These are phyloP conservation scores for Octomys mimax DNA, from an alignment of 2,797 vertebrate genomes.

Conservation along the genomic window DNA sequence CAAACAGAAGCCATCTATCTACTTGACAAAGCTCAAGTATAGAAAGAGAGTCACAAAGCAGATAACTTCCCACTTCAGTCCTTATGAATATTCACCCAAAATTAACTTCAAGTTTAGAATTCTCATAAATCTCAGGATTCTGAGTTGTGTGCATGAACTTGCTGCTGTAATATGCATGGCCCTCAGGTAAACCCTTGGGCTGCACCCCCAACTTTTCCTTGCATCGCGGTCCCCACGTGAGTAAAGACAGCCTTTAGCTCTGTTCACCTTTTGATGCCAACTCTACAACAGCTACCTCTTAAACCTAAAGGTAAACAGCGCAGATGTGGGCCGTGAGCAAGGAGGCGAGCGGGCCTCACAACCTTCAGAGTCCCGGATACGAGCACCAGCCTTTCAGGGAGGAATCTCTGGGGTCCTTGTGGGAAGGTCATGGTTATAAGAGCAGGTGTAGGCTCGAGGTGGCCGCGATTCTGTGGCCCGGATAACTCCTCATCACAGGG, in stretches of 20 bases:
- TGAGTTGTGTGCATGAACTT: background rate
- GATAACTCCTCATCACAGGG: background rate
- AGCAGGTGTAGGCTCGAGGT: background rate
- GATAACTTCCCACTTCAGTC: background rate
- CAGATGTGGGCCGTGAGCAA: background rate
- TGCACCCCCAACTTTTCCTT: background rate
- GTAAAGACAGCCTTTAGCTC: background rate
- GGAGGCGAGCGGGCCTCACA: background rate
- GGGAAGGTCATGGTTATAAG: background rate
- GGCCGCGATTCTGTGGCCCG: background rate
- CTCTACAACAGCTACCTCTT: background rate
- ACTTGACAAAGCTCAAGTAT: background rate
- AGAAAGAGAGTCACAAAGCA: constrained; percentile 34
- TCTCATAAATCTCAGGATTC: background rate
- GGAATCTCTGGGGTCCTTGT: background rate
- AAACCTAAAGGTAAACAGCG: background rate
- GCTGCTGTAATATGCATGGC: background rate
- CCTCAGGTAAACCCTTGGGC: background rate
- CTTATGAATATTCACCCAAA: constrained; percentile 32
- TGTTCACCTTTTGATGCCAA: background rate
- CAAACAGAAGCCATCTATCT: background rate
- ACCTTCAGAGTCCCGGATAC: too few relatives aligned
- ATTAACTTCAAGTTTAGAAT: constrained; percentile 40
- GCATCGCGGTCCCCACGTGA: background rate
- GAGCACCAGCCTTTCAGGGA: background rate